Evolutionary conservation across 1,140 invertebrate species (phyloP).

Genomic region (Aricia agestis): DNA sequence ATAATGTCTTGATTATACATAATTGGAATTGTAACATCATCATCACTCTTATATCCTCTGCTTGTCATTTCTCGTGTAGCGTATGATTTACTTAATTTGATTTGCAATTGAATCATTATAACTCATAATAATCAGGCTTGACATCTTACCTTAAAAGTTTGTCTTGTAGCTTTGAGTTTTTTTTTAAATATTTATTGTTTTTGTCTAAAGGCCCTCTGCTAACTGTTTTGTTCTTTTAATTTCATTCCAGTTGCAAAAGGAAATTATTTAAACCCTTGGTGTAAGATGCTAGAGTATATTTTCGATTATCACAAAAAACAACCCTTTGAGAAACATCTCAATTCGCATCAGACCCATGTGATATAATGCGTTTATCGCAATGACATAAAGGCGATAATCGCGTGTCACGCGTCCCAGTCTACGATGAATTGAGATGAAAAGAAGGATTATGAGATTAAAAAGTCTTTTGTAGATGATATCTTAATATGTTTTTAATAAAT

Average conservation of each 20-base stretch:
- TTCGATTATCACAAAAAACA: slow-evolving; percentile 24
- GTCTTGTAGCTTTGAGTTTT: no score
- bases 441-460: slow-evolving; percentile 63
- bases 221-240: background rate
- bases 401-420: slow-evolving; percentile 34
- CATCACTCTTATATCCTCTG: background rate
- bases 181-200: no score
- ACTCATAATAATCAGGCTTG: no score
- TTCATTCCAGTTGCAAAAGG: background rate
- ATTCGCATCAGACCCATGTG: slow-evolving; percentile 28
- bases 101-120: no score
- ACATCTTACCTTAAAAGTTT: no score
- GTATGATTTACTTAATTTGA: no score
- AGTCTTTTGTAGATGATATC: slow-evolving; percentile 68
- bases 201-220: background rate
- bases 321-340: slow-evolving; percentile 48
- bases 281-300: slow-evolving; percentile 19
- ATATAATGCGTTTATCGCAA: slow-evolving; percentile 22
- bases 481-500: slow-evolving; percentile 71
- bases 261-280: background rate
- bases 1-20: background rate
- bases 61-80: background rate
- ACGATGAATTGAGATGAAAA: slow-evolving; percentile 45
- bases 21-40: background rate
- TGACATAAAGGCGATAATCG: slow-evolving; percentile 36